Conservation (phyloP, 2,113 vertebrate genomes). For the Callaeas wilsoni region DNA sequence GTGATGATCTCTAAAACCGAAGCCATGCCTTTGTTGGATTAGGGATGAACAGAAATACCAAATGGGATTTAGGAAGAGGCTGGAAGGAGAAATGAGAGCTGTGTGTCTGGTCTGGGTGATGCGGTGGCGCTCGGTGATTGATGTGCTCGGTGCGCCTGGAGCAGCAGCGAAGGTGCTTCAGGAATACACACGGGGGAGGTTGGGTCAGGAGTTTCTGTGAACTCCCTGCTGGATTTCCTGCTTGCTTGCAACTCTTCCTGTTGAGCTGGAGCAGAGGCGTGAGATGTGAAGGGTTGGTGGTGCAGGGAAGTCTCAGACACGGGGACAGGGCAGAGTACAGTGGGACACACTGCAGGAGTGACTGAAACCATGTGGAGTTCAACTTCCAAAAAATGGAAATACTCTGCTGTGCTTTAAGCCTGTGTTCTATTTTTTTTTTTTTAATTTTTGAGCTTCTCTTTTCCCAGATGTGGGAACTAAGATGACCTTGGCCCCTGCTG, state of each 20-base stretch:
- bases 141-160: rapidly evolving
- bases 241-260: not conserved
- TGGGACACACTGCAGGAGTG: not conserved
- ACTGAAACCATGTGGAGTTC: not conserved
- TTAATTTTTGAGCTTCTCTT: not conserved
- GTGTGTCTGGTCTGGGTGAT: not conserved
- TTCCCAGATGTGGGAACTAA: not conserved
- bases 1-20: not conserved
- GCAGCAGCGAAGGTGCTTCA: not conserved
- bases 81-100: not conserved
- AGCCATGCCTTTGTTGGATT: not conserved
- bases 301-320: not conserved
- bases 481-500: not conserved
- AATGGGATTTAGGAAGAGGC: not conserved
- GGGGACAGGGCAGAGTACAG: not conserved
- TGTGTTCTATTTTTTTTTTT: not conserved
- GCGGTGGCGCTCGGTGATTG: rapidly evolving
- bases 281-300: not conserved
- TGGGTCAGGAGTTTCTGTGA: not conserved
- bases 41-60: not conserved
- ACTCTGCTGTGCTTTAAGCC: not conserved
- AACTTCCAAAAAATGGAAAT: not conserved
- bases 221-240: not conserved
- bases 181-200: not conserved
- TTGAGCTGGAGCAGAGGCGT: not conserved